Base-by-base conservation (phyloP, 1,140 invertebrate genomes). In the Rhyacophila brunnea region DNA sequence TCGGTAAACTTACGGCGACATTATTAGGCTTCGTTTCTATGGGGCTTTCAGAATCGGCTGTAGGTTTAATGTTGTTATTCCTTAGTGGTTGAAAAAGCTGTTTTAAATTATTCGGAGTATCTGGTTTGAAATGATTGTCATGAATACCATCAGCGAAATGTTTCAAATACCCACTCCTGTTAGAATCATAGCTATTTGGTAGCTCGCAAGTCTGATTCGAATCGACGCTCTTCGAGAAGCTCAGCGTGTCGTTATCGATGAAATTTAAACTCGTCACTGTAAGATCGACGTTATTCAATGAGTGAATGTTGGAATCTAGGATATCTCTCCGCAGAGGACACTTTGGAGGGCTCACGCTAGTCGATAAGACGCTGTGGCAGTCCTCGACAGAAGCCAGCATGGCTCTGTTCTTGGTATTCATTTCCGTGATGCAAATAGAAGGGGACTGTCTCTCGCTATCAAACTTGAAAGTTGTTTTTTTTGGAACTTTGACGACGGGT, bases 211-310 rank as follows among this genome's bases (percentile, higher is more conserved):
- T 65, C 50, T 77, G 75, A 35, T 73, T 69, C 0, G 75, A 78
- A 64, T 79, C 77, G 44, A 78, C 68, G 55, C 75, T 79, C 60
- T 79, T 79, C 32, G 75, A 77, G 58, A 71, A 77, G 64, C 77
- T 79, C 20, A 78, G 58, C 0, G 74, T 79, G 62, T 83, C 81
- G n/a, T n/a, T n/a, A 60, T 83, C 82, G 54, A 83, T 83, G 55
- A 80, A 83, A 63, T 82, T 83, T 2, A 83, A 67, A 13, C 81
- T 82, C 40, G 81, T 82, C 32, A 83, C 78, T 18, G 82, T 82
- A n/a, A 81, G 73, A 68, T 83, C 82, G 6, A 80, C 80, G 59
- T 83, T 82, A 59, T 83, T 80, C 48, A 83, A 67, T 13, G 69
- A 46, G 20, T 55, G 58, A 10, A 55, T 48, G 36, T 62, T 62